Evolutionary conservation across 2,888 invertebrate genomes (phyloP).

Genomic region (Caenorhabditis sp.): DNA sequence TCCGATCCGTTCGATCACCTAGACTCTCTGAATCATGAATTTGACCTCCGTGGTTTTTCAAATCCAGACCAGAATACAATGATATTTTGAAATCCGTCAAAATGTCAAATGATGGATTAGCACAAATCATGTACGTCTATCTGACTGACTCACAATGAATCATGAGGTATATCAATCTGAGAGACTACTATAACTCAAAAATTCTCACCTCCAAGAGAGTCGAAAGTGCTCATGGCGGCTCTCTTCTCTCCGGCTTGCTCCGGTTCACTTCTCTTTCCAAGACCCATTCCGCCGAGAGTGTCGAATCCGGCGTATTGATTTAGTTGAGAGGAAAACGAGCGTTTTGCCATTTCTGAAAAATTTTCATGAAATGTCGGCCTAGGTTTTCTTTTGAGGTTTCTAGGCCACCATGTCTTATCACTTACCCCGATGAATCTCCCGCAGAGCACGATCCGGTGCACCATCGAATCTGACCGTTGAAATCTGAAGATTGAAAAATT

Average conservation of each 20-base stretch:
- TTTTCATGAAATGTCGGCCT: background rate
- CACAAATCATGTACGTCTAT: too few relatives aligned
- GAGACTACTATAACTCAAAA: background rate
- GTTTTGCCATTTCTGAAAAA: slow-evolving; percentile 40
- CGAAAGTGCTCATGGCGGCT: slow-evolving; percentile 53
- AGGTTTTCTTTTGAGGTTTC: too few relatives aligned
- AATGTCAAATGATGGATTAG: too few relatives aligned
- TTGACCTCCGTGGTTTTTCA: too few relatives aligned
- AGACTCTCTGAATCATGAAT: too few relatives aligned
- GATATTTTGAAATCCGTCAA: too few relatives aligned
- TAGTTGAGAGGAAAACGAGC: slow-evolving; percentile 32
- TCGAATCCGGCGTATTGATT: slow-evolving; percentile 57
- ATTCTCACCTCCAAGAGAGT: slow-evolving; percentile 48
- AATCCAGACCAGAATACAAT: too few relatives aligned
- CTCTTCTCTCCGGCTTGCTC: slow-evolving; percentile 43
- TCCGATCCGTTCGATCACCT: too few relatives aligned
- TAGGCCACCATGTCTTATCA: too few relatives aligned
- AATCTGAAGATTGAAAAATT: background rate
- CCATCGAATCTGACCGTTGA: slow-evolving; percentile 13
- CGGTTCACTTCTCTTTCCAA: slow-evolving; percentile 43
- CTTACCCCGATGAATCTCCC: slow-evolving; percentile 20
- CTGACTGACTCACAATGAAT: too few relatives aligned
- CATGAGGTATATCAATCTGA: too few relatives aligned
- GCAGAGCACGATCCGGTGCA: background rate
- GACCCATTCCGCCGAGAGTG: slow-evolving; percentile 57